These are phyloP conservation scores for Arion vulgaris DNA, from an alignment of 1,140 invertebrate species.

Conservation along the genomic window DNA sequence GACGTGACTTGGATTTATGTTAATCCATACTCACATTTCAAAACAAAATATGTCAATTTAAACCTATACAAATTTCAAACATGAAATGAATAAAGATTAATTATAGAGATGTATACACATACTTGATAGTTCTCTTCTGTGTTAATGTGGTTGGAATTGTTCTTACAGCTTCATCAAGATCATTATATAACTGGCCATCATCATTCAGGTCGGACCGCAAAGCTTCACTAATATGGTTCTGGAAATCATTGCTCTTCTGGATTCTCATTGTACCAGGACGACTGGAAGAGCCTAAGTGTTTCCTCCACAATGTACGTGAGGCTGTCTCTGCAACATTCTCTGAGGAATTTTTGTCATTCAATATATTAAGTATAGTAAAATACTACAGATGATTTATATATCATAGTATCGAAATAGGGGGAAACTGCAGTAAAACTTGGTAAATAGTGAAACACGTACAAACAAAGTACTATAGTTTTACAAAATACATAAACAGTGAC, in stretches of 20 bases:
- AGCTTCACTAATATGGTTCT: constrained; percentile 41
- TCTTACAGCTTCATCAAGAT: constrained; percentile 57
- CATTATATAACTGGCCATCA: constrained; percentile 47
- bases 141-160: constrained; percentile 55
- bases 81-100: too few relatives aligned
- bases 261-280: constrained; percentile 30
- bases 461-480: too few relatives aligned
- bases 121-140: constrained; percentile 58
- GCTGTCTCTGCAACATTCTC: constrained; percentile 26
- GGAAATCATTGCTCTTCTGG: constrained; percentile 36
- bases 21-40: too few relatives aligned
- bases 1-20: too few relatives aligned
- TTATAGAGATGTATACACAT: constrained; percentile 3
- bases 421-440: too few relatives aligned
- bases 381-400: too few relatives aligned
- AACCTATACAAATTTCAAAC: too few relatives aligned
- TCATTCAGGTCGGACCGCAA: constrained; percentile 33
- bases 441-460: too few relatives aligned
- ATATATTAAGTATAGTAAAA: too few relatives aligned
- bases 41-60: too few relatives aligned
- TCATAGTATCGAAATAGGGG: too few relatives aligned
- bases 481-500: too few relatives aligned
- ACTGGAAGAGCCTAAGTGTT: constrained; percentile 44
- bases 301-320: constrained; percentile 7
- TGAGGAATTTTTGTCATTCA: not conserved